phyloP scores from a whole-genome alignment of 2,888 invertebrate genomes.

The Cistogaster globosa region DNA sequence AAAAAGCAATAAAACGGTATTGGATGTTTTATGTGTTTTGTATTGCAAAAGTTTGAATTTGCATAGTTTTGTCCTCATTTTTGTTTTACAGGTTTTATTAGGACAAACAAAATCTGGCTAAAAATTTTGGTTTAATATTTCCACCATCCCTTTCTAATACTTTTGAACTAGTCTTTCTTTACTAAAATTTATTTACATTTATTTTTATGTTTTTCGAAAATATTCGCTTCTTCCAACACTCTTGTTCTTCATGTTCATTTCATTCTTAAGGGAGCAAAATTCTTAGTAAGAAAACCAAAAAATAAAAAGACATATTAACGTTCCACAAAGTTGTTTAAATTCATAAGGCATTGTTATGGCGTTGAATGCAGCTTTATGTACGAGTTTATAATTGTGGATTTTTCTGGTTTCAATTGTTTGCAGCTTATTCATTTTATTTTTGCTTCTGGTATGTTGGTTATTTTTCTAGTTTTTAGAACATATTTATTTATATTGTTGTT shows the following conservation, averaged over 20 bases:
- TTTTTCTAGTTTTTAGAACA: background rate
- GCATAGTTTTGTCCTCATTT: too few relatives aligned
- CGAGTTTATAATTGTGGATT: constrained; percentile 57
- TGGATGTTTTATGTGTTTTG: too few relatives aligned
- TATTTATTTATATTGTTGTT: background rate
- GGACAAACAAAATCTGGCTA: too few relatives aligned
- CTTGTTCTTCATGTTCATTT: constrained; percentile 3
- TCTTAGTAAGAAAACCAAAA: background rate
- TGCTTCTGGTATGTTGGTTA: background rate
- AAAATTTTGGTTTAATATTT: too few relatives aligned
- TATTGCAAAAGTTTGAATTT: too few relatives aligned
- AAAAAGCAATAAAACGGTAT: too few relatives aligned
- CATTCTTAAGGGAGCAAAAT: background rate
- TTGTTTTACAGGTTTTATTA: too few relatives aligned
- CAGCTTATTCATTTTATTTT: constrained; percentile 31
- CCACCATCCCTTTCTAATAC: too few relatives aligned
- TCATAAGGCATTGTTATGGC: constrained; percentile 61
- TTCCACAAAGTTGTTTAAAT: constrained; percentile 49
- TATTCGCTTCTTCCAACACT: too few relatives aligned
- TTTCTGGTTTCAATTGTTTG: constrained; percentile 42
- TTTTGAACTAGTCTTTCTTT: too few relatives aligned
- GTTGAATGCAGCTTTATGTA: constrained; percentile 64
- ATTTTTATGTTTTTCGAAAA: too few relatives aligned
- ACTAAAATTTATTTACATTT: too few relatives aligned
- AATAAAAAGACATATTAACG: background rate